These are phyloP conservation scores for Rostratula benghalensis DNA, from an alignment of 2,113 vertebrate genomes.

Conservation along the genomic window DNA sequence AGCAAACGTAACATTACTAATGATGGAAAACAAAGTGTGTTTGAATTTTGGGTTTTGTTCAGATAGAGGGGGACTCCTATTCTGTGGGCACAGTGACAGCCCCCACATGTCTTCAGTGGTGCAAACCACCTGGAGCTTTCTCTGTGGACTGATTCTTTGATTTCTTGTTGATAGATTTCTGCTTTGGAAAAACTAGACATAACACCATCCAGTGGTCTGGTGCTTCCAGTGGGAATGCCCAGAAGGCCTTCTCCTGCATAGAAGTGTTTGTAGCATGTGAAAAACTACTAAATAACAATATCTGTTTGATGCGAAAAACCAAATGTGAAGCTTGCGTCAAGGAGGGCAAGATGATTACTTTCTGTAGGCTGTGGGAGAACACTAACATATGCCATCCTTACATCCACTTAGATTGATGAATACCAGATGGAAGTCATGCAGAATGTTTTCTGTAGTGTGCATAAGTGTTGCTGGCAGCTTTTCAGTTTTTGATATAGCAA, in stretches of 20 bases:
- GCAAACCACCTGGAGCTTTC: background rate
- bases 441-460: conserved; percentile 64
- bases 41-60: background rate
- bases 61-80: background rate
- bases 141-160: background rate
- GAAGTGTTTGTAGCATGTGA: background rate
- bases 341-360: conserved; percentile 26
- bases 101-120: background rate
- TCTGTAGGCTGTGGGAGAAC: conserved; percentile 42
- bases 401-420: conserved; percentile 65
- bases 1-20: background rate
- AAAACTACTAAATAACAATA: background rate
- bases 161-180: background rate
- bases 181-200: background rate
- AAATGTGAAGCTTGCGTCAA: background rate
- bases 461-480: conserved; percentile 53
- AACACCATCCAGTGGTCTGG: background rate
- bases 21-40: background rate
- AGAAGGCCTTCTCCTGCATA: background rate
- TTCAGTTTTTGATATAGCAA: conserved; percentile 37
- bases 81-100: background rate
- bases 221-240: background rate
- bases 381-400: conserved; percentile 77
- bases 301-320: background rate
- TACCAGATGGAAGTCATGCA: conserved; percentile 79